Evolutionary conservation across 2,888 invertebrate genomes (phyloP).

Genomic region (Amblyjoppa proteus): DNA sequence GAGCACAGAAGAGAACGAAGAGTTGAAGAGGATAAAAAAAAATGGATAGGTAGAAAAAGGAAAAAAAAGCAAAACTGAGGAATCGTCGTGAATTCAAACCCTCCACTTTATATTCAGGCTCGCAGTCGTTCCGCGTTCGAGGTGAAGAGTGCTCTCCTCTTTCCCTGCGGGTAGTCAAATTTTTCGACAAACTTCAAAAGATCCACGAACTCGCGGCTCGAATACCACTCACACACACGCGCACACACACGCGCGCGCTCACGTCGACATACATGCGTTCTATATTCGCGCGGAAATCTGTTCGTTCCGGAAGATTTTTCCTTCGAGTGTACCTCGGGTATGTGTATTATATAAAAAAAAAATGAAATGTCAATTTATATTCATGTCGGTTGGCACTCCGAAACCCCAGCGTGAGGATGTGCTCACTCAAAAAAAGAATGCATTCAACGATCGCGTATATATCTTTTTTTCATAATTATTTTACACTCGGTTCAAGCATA

Average conservation of each 20-base stretch:
- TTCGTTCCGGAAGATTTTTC: conserved; percentile 38
- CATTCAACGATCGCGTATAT: too few relatives aligned
- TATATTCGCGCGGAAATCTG: conserved; percentile 42
- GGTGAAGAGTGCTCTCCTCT: conserved; percentile 34
- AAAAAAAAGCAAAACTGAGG: conserved; percentile 31
- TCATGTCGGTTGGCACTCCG: conserved; percentile 43
- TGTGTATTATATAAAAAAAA: conserved; percentile 4
- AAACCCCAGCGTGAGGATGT: neutral
- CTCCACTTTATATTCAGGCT: conserved; percentile 55
- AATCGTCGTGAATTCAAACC: conserved; percentile 55
- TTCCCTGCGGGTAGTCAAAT: conserved; percentile 30
- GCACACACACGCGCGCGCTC: neutral
- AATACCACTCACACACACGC: neutral
- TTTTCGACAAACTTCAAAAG: conserved; percentile 51
- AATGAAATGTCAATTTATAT: conserved; percentile 49
- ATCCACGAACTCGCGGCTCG: neutral
- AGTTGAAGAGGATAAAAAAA: conserved; percentile 25
- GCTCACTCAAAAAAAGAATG: too few relatives aligned
- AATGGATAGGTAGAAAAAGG: neutral
- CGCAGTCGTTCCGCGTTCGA: conserved; percentile 21
- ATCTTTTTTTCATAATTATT: neutral
- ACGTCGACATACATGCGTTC: neutral
- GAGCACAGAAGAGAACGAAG: conserved; percentile 27
- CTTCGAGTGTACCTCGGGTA: conserved; percentile 4
- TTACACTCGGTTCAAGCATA: neutral